Base-by-base conservation (phyloP, 2,797 vertebrate species). In the Serranus cabrilla region DNA sequence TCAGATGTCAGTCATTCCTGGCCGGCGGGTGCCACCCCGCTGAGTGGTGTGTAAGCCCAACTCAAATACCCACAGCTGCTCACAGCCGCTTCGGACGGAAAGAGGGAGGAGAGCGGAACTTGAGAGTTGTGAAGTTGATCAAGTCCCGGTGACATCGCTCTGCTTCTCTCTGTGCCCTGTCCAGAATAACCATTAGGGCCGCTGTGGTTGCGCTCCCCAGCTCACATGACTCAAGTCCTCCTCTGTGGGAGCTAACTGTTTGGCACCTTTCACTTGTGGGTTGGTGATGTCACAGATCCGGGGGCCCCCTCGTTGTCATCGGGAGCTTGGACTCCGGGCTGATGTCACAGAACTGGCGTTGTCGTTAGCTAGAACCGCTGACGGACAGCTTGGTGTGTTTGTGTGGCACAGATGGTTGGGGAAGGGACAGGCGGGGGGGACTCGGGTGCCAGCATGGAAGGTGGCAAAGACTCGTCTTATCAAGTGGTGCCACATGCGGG, bases 351-450 rank as follows among this genome's bases (percentile, higher is more conserved):
- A 88, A 82, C 77, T 62, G 84, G 66, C 71, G 54, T 61, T 16
- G 81, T 72, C 37, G 72, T 61, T 69, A 79, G 75, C 65, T 57
- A 2, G 59, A 67, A 68, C 39, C 55, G 39, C 43, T 87, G 89
- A 90, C 27, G 81, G 93, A 89, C 90, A 91, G 91, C 91, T 91
- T 87, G 89, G 82, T 88, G 85, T 91, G 84, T 90, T 91, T 92
- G 86, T 69, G 34, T 85, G 90, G 87, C 89, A 50, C 92, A 94
- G 92, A 94, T 94, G 92, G 91, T 88, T 84, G 80, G 63, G 66
- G 62, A 69, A 25, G 40, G 78, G 42, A 37, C 78, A 5, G 64
- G 69, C 4, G 58, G 47, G 18, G 34, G 52, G 27, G 69, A 80
- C 75, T 62, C 2, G 83, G 83, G 82, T 85, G 86, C 87, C 90